These are phyloP conservation scores for Epinotia nisella DNA, from an alignment of 2,888 invertebrate species.

Conservation along the genomic window DNA sequence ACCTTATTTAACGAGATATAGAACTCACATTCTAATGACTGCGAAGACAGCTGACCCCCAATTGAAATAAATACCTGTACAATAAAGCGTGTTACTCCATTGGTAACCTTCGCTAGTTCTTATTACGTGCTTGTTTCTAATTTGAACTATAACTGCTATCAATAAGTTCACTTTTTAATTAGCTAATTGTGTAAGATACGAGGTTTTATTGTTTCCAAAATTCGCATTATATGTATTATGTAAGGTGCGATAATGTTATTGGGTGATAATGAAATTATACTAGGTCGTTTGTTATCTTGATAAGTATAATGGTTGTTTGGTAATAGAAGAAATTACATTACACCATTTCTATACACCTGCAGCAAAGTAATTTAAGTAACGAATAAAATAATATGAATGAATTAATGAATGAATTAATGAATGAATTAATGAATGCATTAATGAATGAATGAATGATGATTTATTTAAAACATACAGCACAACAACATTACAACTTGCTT, in stretches of 20 bases:
- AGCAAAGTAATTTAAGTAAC: conserved; percentile 17
- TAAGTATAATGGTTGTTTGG: conserved; percentile 16
- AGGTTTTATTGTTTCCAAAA: neutral
- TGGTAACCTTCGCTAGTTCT: conserved; percentile 20
- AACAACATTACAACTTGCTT: too few species aligned
- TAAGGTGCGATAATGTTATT: conserved; percentile 24
- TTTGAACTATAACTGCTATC: neutral
- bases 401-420: too few species aligned
- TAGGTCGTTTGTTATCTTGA: conserved; percentile 28
- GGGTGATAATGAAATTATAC: conserved; percentile 21
- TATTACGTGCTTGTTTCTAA: neutral
- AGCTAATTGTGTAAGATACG: neutral
- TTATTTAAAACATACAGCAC: too few species aligned
- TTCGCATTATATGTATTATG: conserved; percentile 27
- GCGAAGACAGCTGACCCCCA: conserved; percentile 16
- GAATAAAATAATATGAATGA: too few species aligned
- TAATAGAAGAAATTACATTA: conserved; percentile 9
- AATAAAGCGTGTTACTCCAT: conserved; percentile 24
- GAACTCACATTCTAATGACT: conserved; percentile 9
- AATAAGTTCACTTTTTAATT: conserved; percentile 3
- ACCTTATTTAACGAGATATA: conserved; percentile 20
- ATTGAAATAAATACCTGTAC: conserved; percentile 32
- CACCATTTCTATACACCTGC: neutral
- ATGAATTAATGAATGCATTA: too few species aligned
- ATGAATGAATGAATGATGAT: too few species aligned